These are phyloP conservation scores for Ceyx erithaca DNA, from an alignment of 2,797 vertebrate genomes.

Conservation along the genomic window DNA sequence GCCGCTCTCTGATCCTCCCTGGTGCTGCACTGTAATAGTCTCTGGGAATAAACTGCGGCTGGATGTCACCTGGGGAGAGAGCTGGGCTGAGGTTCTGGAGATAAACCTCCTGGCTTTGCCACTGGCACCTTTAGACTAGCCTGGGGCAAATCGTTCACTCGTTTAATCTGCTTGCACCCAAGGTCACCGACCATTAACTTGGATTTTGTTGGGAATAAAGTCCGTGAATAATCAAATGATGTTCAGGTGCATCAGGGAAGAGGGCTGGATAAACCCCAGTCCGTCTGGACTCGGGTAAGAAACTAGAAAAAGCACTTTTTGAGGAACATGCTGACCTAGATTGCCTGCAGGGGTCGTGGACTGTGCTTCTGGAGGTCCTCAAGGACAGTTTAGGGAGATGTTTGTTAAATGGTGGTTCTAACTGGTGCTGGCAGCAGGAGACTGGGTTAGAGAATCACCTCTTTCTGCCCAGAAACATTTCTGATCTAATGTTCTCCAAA, in stretches of 20 bases:
- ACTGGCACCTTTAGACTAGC: constrained; percentile 44
- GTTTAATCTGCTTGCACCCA: constrained; percentile 31
- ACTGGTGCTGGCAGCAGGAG: not conserved
- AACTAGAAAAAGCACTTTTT: not conserved
- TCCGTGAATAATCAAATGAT: not conserved
- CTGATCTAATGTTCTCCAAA: not conserved
- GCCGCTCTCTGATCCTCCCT: constrained; percentile 42
- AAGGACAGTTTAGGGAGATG: not conserved
- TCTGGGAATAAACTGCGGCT: constrained; percentile 23
- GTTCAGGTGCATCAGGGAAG: not conserved
- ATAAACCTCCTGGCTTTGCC: constrained; percentile 37
- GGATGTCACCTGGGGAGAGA: constrained; percentile 42
- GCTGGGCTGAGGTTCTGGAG: constrained; percentile 15
- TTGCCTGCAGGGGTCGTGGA: not conserved
- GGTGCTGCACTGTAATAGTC: not conserved
- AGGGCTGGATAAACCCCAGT: not conserved
- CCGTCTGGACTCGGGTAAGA: not conserved
- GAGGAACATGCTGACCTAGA: not conserved
- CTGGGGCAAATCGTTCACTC: constrained; percentile 43
- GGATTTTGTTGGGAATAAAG: not conserved
- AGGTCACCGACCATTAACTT: constrained; percentile 44
- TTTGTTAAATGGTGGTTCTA: not conserved
- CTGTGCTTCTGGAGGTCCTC: not conserved
- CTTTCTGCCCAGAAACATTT: not conserved
- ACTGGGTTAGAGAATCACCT: not conserved